Percentiles rank a stretch among this genome's conserved stretches.
Evolutionary conservation across 1,140 invertebrate genomes (phyloP).

Genomic region (Idris sp.): DNA sequence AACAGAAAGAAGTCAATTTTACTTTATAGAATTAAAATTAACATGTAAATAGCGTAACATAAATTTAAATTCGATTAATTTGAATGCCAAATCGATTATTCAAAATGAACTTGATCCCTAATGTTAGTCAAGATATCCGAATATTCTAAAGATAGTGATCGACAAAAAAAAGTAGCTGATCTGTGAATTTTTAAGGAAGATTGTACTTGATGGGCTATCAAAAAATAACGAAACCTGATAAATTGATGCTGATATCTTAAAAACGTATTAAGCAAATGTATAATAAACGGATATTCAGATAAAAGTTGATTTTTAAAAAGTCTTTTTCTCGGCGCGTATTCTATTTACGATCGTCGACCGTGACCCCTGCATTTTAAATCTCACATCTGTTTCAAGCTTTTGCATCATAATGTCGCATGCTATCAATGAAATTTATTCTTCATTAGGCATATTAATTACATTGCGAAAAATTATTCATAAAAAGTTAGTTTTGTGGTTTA

Average conservation of each 20-base stretch:
- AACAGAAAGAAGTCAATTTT: constrained; percentile 22
- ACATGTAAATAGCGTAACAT: constrained; percentile 18
- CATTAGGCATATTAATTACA: constrained; percentile 30
- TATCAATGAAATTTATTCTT: constrained; percentile 36
- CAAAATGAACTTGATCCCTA: constrained; percentile 19
- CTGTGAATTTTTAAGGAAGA: constrained; percentile 51
- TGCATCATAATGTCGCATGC: constrained; percentile 47
- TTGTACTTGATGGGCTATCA: constrained; percentile 24
- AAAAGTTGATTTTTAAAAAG: constrained; percentile 55
- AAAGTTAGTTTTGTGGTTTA: no score
- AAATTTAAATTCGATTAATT: constrained; percentile 35
- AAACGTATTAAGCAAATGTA: constrained; percentile 36
- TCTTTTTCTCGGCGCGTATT: constrained; percentile 45
- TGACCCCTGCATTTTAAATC: constrained; percentile 54
- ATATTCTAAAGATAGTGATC: constrained; percentile 33
- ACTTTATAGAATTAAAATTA: constrained; percentile 5
- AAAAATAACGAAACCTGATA: constrained; percentile 22
- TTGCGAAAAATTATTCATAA: no score
- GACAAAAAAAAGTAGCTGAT: constrained; percentile 29
- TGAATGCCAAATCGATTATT: constrained; percentile 45
- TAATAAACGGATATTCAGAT: constrained; percentile 55
- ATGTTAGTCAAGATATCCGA: constrained; percentile 7
- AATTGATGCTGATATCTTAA: constrained; percentile 45
- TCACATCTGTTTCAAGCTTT: constrained; percentile 54
- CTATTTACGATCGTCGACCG: constrained; percentile 49